Evolutionary conservation across 2,888 invertebrate species (phyloP).

Genomic region (Apocheima hispidaria): DNA sequence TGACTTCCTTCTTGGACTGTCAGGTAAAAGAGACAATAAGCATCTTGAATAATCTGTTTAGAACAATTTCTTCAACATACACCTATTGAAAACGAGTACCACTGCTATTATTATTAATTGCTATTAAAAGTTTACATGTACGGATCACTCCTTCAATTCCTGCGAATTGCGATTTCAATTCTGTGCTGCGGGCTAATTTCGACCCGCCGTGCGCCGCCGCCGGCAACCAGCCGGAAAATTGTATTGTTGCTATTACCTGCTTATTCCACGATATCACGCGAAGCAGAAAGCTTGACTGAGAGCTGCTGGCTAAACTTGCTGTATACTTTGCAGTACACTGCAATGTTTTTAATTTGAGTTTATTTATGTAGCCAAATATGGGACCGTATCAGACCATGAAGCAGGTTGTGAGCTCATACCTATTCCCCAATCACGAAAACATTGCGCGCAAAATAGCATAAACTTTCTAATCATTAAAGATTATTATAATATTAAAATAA

Average conservation of each 20-base stretch:
- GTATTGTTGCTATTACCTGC: conserved; percentile 40
- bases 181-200: conserved; percentile 29
- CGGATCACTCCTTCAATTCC: conserved; percentile 25
- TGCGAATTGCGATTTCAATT: conserved; percentile 29
- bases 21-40: too few relatives aligned
- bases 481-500: too few relatives aligned
- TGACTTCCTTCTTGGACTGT: too few relatives aligned
- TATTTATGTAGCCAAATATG: not conserved
- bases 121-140: conserved; percentile 10
- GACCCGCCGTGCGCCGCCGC: conserved; percentile 17
- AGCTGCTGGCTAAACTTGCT: conserved; percentile 4
- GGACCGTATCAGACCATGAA: too few relatives aligned
- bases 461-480: too few relatives aligned
- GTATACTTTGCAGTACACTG: not conserved
- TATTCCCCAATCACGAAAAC: too few relatives aligned
- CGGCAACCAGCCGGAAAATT: conserved; percentile 39
- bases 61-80: too few relatives aligned
- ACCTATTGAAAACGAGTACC: too few relatives aligned
- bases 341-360: not conserved
- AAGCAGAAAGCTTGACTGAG: conserved; percentile 26
- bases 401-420: too few relatives aligned
- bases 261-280: conserved; percentile 36
- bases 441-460: too few relatives aligned
- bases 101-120: too few relatives aligned
- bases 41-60: too few relatives aligned